Evolutionary conservation across 2,797 vertebrate genomes (phyloP), one percentile per base, ranked within the genome.

Genomic region (Syndactyla subalaris): DNA sequence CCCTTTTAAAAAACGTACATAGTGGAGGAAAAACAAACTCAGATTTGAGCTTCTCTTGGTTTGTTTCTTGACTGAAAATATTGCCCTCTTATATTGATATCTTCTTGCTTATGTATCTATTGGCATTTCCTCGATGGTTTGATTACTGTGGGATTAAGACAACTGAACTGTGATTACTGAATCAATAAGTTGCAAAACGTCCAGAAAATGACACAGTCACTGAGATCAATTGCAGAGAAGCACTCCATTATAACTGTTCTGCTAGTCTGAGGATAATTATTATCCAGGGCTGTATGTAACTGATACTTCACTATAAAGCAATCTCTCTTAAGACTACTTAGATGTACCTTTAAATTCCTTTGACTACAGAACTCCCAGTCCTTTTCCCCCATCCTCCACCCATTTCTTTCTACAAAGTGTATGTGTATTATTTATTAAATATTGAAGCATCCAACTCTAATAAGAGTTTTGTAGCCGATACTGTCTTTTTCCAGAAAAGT

Each of bases 271-370:
- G 61, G 23, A 72, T 70, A 80, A 59, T 93, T 61, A 41, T 22
- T 30, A 51, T 52, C 77, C n/a, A 58, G 63, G 34, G 45, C 26
- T 88, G 62, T 73, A 32, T 92, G 75, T 91, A 90, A 83, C 20
- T 83, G 91, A 76, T 85, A 91, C 61, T 92, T 92, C 80, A 43
- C 45, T 68, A 74, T 52, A 83, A 87, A 87, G 27, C 71, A 51
- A 34, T 81, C 10, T 39, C 38, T 76, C 10, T 29, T 55, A 61
- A 72, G 74, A n/a, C 36, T 74, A 46, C 67, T 94, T 81, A 84
- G 49, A 36, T 19, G 48, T 30, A 55, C 55, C 62, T 68, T 80
- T 81, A 54, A 65, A 92, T 68, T 79, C 48, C 21, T 76, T 90
- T 4, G 0, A 14, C 52, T 71, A 8, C 12, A 45, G 73, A 89